These are phyloP conservation scores for Excalfactoria chinensis DNA, from an alignment of 2,113 vertebrate species.

Conservation along the genomic window DNA sequence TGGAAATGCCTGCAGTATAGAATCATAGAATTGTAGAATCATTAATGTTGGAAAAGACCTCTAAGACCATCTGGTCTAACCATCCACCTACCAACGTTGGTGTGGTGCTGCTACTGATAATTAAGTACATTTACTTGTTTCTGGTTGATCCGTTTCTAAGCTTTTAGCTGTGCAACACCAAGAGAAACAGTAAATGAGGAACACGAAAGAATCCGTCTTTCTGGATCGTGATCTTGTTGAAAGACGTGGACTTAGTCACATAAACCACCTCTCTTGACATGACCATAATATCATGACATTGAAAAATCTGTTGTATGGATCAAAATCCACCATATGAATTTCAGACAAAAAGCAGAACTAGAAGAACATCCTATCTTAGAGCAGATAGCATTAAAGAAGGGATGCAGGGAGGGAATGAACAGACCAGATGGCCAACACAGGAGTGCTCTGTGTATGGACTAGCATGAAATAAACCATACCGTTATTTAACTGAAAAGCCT, in stretches of 20 bases:
- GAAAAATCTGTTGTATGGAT: not conserved
- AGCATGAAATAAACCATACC: not conserved
- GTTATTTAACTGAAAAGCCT: not conserved
- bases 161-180: not conserved
- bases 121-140: not conserved
- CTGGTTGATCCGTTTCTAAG: not conserved
- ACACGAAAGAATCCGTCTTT: not conserved
- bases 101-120: not conserved
- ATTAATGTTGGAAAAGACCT: too few species aligned
- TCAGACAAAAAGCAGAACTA: not conserved
- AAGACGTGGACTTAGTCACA: not conserved
- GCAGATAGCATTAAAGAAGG: not conserved
- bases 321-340: not conserved
- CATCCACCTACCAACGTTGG: too few species aligned
- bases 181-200: not conserved
- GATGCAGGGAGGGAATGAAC: not conserved
- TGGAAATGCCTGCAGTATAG: not conserved
- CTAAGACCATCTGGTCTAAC: too few species aligned
- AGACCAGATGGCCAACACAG: not conserved
- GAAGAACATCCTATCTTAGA: not conserved
- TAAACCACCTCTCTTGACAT: not conserved
- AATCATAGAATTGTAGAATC: too few species aligned
- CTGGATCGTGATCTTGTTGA: not conserved
- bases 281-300: not conserved
- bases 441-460: rapidly evolving